A percentile compares a stretch with the other conserved stretches of the same genome.
phyloP scores from a whole-genome alignment of 1,140 invertebrate genomes.

The Heliconius nattereri region DNA sequence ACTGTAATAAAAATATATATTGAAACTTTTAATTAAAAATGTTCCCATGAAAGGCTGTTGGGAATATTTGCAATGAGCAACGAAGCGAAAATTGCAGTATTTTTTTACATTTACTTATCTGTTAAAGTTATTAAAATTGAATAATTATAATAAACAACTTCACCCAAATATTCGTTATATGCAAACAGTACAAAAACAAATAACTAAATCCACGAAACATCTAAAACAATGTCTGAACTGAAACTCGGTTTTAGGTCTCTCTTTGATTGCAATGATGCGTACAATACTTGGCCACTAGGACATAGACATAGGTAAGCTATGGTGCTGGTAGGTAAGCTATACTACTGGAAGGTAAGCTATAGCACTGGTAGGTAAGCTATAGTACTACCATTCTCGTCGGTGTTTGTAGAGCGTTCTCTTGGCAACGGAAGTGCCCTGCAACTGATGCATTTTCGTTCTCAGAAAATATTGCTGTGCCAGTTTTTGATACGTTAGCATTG shows the following conservation, averaged over 20 bases:
- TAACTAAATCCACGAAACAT: slow-evolving; percentile 26
- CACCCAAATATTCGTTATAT: background rate
- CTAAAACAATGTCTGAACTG: slow-evolving; percentile 46
- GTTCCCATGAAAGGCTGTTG: background rate
- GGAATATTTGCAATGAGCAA: background rate
- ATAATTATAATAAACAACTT: background rate
- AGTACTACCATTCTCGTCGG: slow-evolving; percentile 8
- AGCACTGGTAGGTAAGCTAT: background rate
- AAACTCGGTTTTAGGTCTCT: slow-evolving; percentile 53
- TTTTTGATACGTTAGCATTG: slow-evolving; percentile 25
- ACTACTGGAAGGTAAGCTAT: background rate
- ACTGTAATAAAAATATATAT: background rate
- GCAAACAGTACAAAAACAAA: background rate
- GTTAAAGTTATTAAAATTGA: background rate
- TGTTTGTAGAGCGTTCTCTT: slow-evolving; percentile 31
- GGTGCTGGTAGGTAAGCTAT: background rate
- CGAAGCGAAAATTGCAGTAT: background rate
- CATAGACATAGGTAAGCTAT: slow-evolving; percentile 1
- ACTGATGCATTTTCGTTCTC: slow-evolving; percentile 34
- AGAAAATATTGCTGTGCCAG: slow-evolving; percentile 31
- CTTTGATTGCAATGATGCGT: slow-evolving; percentile 61
- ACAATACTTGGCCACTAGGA: slow-evolving; percentile 35
- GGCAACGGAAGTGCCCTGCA: slow-evolving; percentile 36
- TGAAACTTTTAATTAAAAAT: background rate
- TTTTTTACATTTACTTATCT: too few species aligned